phyloP scores from a whole-genome alignment of 2,888 invertebrate species.

The Oscheius sp. region DNA sequence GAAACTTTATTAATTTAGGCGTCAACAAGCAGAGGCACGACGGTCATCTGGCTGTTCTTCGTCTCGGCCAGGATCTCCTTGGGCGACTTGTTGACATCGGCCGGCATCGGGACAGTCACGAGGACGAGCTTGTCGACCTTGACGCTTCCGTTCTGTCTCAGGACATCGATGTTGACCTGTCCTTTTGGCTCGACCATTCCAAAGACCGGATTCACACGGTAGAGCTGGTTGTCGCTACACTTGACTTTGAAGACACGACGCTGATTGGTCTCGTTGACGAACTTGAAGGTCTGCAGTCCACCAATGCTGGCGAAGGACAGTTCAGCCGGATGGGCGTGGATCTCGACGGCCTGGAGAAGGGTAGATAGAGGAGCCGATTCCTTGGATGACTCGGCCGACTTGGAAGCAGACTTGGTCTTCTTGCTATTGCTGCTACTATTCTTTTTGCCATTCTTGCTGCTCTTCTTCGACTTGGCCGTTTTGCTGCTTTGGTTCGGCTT shows the following conservation, averaged over 20 bases:
- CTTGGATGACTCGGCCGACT: neutral
- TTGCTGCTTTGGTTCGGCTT: conserved; percentile 8
- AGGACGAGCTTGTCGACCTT: conserved; percentile 38
- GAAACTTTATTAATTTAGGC: conserved; percentile 18
- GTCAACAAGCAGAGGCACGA: conserved; percentile 33
- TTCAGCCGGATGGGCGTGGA: conserved; percentile 26
- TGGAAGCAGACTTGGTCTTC: conserved; percentile 38
- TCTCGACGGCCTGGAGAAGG: conserved; percentile 3
- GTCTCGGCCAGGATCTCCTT: neutral
- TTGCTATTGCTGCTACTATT: conserved; percentile 8
- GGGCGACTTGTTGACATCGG: neutral
- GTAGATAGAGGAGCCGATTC: neutral
- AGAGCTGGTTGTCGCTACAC: conserved; percentile 34
- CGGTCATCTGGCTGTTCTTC: conserved; percentile 26
- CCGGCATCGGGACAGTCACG: conserved; percentile 18
- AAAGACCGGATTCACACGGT: conserved; percentile 34
- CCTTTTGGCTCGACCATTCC: conserved; percentile 28
- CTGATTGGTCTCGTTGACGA: conserved; percentile 37
- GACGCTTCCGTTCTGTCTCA: conserved; percentile 32
- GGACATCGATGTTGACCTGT: conserved; percentile 25
- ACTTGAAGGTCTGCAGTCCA: conserved; percentile 20
- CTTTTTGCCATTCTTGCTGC: conserved; percentile 20
- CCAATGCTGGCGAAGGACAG: conserved; percentile 22
- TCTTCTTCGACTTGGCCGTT: conserved; percentile 22
- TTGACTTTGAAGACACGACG: conserved; percentile 34